Conservation (phyloP, 2,113 vertebrate genomes). For the Apodemus speciosus region DNA sequence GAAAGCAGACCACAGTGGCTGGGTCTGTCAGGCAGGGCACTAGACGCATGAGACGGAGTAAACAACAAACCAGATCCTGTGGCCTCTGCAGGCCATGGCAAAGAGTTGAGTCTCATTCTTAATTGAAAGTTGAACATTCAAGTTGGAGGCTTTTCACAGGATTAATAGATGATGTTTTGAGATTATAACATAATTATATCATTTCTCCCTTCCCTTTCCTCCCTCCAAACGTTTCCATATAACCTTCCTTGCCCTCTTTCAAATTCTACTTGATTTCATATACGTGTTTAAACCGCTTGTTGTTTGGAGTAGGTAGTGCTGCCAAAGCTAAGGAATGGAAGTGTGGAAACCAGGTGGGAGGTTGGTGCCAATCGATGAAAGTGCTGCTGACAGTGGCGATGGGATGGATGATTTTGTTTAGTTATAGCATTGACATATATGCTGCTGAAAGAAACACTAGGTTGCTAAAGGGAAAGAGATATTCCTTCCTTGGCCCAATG, state of each 20-base stretch:
- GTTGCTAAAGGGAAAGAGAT: not conserved
- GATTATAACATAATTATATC: not conserved
- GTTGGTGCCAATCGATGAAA: slow-evolving; percentile 3
- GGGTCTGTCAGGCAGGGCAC: not conserved
- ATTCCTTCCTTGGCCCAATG: slow-evolving; percentile 24
- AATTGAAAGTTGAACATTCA: not conserved
- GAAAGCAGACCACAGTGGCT: not conserved
- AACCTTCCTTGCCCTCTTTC: not conserved
- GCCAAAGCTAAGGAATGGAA: not conserved
- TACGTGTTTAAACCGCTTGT: slow-evolving; percentile 28
- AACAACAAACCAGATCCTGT: not conserved
- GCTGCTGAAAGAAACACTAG: slow-evolving; percentile 18
- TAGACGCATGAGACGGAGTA: not conserved
- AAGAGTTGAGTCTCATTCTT: not conserved
- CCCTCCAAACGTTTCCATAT: not conserved
- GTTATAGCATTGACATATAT: slow-evolving; percentile 6
- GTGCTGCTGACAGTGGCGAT: not conserved
- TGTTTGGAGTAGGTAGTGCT: not conserved
- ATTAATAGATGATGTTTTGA: not conserved
- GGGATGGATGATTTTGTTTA: not conserved
- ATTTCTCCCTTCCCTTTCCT: not conserved
- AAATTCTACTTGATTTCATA: slow-evolving; percentile 1
- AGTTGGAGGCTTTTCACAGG: slow-evolving; percentile 36
- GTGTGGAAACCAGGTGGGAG: not conserved
- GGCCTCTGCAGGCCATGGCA: not conserved